A percentile compares a stretch with the other conserved stretches of the same genome.
Evolutionary conservation across 2,888 invertebrate genomes (phyloP).

Genomic region (Apodemia duryi): DNA sequence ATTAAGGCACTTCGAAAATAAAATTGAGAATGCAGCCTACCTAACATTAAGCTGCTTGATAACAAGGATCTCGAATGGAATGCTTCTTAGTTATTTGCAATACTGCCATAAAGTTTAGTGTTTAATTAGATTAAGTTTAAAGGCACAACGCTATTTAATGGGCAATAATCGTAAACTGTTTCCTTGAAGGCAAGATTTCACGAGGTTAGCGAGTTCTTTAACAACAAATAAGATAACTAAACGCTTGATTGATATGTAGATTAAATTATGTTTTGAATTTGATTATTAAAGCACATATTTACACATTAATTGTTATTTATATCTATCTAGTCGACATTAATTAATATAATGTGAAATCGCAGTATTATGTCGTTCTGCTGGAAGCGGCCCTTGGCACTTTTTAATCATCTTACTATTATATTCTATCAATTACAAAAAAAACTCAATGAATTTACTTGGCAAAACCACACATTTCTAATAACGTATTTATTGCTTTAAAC

Average conservation of each 20-base stretch:
- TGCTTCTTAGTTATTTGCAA: conserved; percentile 66
- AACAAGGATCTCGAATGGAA: conserved; percentile 50
- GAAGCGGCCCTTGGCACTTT: too few species aligned
- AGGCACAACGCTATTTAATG: conserved; percentile 35
- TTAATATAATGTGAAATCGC: not conserved
- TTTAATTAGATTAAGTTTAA: conserved; percentile 52
- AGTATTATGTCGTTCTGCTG: not conserved
- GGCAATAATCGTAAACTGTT: conserved; percentile 38
- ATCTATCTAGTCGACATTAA: not conserved
- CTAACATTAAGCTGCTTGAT: conserved; percentile 62
- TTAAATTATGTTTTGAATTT: not conserved
- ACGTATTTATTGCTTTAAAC: not conserved
- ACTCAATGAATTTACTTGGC: too few species aligned
- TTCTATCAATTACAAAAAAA: not conserved
- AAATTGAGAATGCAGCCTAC: conserved; percentile 42
- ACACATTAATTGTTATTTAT: not conserved
- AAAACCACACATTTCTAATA: not conserved
- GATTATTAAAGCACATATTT: not conserved
- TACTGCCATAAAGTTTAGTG: conserved; percentile 60
- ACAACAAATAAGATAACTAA: not conserved
- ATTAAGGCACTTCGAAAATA: conserved; percentile 20
- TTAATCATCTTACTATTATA: not conserved
- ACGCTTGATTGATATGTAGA: not conserved
- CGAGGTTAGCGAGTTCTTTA: conserved; percentile 45
- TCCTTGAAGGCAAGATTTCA: conserved; percentile 55